These are phyloP conservation scores for Chloroceryle inda DNA, from an alignment of 2,797 vertebrate genomes.

Conservation along the genomic window DNA sequence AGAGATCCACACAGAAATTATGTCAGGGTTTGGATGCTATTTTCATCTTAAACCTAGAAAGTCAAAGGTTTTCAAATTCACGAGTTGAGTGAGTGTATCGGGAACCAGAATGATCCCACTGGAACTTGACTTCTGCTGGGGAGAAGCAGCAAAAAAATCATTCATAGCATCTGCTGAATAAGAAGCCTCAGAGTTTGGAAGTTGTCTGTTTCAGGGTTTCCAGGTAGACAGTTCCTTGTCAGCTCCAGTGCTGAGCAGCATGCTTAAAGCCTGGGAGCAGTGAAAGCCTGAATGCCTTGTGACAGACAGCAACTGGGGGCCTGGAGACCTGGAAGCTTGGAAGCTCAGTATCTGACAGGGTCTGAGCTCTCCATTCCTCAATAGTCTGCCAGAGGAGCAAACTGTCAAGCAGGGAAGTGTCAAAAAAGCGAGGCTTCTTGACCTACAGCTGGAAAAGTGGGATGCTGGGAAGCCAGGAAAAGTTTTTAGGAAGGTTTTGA, in stretches of 20 bases:
- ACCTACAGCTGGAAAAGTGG: not conserved
- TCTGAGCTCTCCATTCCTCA: not conserved
- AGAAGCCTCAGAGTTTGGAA: not conserved
- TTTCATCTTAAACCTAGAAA: not conserved
- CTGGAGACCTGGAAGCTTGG: not conserved
- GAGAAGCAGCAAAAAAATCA: not conserved
- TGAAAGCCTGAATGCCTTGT: not conserved
- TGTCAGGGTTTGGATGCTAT: not conserved
- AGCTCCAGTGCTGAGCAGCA: not conserved
- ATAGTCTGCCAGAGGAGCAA: not conserved
- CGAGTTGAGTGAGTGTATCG: not conserved
- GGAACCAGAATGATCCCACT: not conserved
- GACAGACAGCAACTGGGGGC: not conserved
- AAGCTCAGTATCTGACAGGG: not conserved
- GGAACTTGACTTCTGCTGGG: not conserved
- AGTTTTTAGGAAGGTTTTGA: not conserved
- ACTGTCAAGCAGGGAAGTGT: not conserved
- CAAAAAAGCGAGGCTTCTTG: not conserved
- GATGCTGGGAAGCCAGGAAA: not conserved
- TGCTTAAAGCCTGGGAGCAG: not conserved
- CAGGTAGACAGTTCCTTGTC: not conserved
- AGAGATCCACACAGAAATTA: not conserved
- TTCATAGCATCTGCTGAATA: not conserved
- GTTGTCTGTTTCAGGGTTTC: not conserved
- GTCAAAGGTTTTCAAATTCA: not conserved